Percentiles rank a stretch among this genome's conserved stretches.
Conservation (phyloP, 2,113 vertebrate genomes). For the Pelvicachromis taeniatus region DNA sequence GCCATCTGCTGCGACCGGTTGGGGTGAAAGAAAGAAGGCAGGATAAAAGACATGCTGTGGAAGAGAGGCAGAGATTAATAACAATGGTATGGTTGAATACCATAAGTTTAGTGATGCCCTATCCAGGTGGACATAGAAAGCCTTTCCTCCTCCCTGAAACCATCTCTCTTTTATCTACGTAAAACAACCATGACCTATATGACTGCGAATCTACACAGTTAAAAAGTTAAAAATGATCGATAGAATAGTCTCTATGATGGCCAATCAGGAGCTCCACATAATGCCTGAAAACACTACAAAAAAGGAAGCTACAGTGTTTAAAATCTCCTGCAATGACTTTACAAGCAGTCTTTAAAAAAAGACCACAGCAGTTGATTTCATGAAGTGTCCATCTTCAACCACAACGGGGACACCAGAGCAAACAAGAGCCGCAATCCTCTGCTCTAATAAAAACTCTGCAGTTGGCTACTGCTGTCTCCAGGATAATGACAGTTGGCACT, state of each 20-base stretch:
- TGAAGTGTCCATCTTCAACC: not conserved
- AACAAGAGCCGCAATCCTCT: not conserved
- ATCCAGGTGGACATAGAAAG: not conserved
- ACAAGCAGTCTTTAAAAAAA: not conserved
- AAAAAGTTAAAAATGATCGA: not conserved
- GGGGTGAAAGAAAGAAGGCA: too few species aligned
- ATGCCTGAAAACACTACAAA: not conserved
- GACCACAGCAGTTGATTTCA: not conserved
- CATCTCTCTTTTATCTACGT: not conserved
- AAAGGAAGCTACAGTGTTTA: not conserved
- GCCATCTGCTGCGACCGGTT: too few species aligned
- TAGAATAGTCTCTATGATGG: not conserved
- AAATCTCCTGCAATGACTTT: not conserved
- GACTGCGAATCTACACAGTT: not conserved
- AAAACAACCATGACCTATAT: not conserved
- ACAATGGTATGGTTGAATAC: too few species aligned
- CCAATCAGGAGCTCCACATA: rapidly evolving
- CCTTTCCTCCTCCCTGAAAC: not conserved
- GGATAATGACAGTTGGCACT: constrained; percentile 6
- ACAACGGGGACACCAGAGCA: not conserved
- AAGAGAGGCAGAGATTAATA: too few species aligned
- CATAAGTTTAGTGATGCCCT: not conserved
- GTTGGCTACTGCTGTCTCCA: not conserved
- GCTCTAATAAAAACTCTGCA: not conserved
- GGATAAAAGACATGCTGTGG: too few species aligned